phyloP scores from a whole-genome alignment of 2,797 vertebrate genomes.

The Jordanella pulchra region DNA sequence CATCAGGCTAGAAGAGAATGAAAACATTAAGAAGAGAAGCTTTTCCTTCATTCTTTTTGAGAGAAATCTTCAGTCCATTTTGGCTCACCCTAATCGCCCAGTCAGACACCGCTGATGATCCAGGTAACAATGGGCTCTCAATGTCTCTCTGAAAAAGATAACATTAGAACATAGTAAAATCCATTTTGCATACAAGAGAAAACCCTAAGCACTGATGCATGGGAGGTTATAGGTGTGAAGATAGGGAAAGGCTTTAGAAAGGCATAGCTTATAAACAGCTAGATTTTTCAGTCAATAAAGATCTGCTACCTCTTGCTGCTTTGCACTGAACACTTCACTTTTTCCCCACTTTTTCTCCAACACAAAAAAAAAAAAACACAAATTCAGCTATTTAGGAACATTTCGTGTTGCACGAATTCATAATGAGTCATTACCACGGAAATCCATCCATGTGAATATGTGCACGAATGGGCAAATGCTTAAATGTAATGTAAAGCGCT shows the following conservation, averaged over 20 bases:
- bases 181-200: not conserved
- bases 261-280: not conserved
- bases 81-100: constrained; percentile 92
- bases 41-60: not conserved
- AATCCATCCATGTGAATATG: not conserved
- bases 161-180: not conserved
- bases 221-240: not conserved
- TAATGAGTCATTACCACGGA: not conserved
- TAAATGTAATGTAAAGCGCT: no score
- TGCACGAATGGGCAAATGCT: no score
- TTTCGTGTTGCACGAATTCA: not conserved
- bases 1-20: constrained; percentile 85
- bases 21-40: constrained; percentile 13
- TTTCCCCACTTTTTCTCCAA: not conserved
- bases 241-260: not conserved
- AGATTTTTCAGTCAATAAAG: not conserved
- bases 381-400: not conserved
- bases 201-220: not conserved
- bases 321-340: not conserved
- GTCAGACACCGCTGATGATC: constrained; percentile 72
- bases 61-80: not conserved
- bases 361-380: not conserved
- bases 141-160: constrained; percentile 85
- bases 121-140: constrained; percentile 80
- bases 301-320: not conserved